Base-by-base conservation (phyloP, 1,140 invertebrate species). In the Gonioctena quinquepunctata region DNA sequence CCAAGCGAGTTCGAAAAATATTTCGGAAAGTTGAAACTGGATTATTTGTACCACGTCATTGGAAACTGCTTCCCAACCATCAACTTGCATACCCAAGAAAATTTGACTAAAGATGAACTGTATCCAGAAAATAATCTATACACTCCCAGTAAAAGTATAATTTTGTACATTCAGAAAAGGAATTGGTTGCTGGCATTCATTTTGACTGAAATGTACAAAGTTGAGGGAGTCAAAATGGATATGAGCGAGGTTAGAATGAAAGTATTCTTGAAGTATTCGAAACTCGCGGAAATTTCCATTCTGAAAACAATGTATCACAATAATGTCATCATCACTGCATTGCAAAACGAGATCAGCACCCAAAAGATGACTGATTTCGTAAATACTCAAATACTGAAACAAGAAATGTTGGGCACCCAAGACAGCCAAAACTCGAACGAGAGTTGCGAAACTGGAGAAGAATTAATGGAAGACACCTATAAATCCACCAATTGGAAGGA, bases 111-210 rank as follows among this genome's bases (percentile, higher is more conserved):
- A 22, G 76, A 70, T 8, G 57, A 73, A 26, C 28, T 74, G 28
- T 73, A 68, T 27, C 76, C 69, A 2, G 74, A 77, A 27, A 75
- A 78, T 54, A 73, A 50, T 52, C 23, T 82, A 50, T 72, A 82
- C 79, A 60, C 61, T 23, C 79, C 76, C 0, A 77, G 19, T 76
- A 78, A 79, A 66, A 76, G 71, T 60, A 78, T 89, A 5, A 79
- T 89, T 22, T 84, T 84, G 60, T 90, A 89, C 64, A 82, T 90
- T 3, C 81, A 84, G 59, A 83, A 84, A 28, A 83, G 88, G 60
- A 89, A 89, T 72, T 86, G 85, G 84, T 60, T 90, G 1, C 69
- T 90, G 19, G 87, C 87, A 1, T 86, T 87, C 71, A 78, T 90
- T 2, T 73, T 89, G 18, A 83, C 85, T 66, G 83, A 84, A 42